phyloP scores from a whole-genome alignment of 2,888 invertebrate genomes.

The Acanthosepion lycidas region DNA sequence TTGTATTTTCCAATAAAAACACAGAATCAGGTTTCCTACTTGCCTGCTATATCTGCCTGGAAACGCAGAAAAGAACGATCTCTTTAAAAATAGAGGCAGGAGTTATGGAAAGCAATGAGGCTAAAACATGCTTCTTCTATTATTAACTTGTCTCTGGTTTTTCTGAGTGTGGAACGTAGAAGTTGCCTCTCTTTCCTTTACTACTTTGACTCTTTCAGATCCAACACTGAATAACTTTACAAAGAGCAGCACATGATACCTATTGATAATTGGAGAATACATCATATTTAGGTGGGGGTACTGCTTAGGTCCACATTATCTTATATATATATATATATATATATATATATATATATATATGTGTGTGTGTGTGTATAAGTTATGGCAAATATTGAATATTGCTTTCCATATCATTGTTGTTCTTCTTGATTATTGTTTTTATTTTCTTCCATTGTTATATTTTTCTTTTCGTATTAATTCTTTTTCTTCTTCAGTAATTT shows the following conservation, averaged over 20 bases:
- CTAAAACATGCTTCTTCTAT: neutral
- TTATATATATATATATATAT: neutral
- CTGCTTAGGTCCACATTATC: neutral
- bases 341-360: neutral
- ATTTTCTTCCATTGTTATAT: neutral
- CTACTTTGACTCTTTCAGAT: neutral
- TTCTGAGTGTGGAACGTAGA: neutral
- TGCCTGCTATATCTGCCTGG: neutral
- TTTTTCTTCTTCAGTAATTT: neutral
- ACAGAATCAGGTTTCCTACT: neutral
- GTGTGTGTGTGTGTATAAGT: neutral
- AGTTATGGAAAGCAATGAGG: neutral
- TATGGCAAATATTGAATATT: neutral
- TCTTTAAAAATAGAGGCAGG: neutral
- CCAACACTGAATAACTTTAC: conserved; percentile 1
- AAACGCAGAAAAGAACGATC: neutral
- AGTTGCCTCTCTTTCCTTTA: neutral
- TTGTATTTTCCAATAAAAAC: neutral
- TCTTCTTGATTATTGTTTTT: neutral
- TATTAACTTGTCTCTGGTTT: neutral
- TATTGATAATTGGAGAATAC: neutral
- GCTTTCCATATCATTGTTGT: neutral
- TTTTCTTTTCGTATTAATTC: neutral
- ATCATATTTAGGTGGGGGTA: neutral
- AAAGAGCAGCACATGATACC: neutral